phyloP scores from a whole-genome alignment of 2,888 invertebrate species.

The Crioceris asparagi region DNA sequence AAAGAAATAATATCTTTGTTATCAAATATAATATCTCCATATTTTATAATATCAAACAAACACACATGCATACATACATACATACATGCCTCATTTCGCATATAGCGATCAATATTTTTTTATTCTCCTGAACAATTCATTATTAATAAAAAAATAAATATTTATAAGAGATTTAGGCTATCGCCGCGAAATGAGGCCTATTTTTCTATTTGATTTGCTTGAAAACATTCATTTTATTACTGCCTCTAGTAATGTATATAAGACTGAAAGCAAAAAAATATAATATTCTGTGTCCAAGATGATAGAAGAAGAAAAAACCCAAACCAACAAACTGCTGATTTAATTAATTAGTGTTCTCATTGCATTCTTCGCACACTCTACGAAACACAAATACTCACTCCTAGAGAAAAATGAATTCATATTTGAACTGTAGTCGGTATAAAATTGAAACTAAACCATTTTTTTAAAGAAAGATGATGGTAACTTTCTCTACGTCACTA shows the following conservation, averaged over 20 bases:
- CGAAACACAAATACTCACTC: not conserved
- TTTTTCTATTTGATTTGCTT: conserved; percentile 16
- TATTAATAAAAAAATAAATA: conserved; percentile 7
- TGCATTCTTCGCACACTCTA: not conserved
- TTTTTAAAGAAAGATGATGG: no score
- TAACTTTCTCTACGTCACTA: no score
- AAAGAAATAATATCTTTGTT: no score
- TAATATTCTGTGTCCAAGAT: conserved; percentile 30
- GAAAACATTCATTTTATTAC: conserved; percentile 16
- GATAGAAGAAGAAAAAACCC: conserved; percentile 24
- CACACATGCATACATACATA: conserved; percentile 13
- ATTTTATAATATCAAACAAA: no score
- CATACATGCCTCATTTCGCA: conserved; percentile 16
- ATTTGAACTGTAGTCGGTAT: no score
- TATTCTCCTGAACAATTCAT: conserved; percentile 12
- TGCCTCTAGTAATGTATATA: conserved; percentile 32
- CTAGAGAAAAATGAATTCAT: no score
- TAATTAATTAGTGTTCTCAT: conserved; percentile 13
- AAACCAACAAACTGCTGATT: conserved; percentile 23
- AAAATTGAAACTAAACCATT: no score
- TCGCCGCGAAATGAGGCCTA: conserved; percentile 14
- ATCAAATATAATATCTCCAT: conserved; percentile 21
- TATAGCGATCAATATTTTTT: conserved; percentile 16
- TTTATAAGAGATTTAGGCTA: conserved; percentile 11
- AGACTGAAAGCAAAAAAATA: conserved; percentile 28